Evolutionary conservation across 2,888 invertebrate species (phyloP).

Genomic region (Poecilus cupreus): DNA sequence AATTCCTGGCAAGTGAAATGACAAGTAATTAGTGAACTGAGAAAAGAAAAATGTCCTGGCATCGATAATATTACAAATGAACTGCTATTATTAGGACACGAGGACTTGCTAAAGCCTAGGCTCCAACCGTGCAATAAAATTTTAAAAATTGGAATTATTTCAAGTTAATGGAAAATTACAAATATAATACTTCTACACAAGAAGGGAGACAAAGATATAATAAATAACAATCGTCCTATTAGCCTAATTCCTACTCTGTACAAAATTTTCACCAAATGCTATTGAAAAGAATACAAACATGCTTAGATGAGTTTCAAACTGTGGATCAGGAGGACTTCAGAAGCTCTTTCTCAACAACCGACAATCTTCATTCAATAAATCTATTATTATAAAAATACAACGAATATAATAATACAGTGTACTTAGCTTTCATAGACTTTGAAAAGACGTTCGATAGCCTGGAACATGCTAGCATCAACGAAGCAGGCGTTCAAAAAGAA

Average conservation of each 20-base stretch:
- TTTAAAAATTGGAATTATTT: neutral
- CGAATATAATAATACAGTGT: constrained; percentile 40
- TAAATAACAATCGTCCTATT: no score
- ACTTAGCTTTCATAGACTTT: no score
- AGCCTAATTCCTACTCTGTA: neutral
- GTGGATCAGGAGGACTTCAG: constrained; percentile 31
- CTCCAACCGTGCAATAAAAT: no score
- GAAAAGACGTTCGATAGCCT: no score
- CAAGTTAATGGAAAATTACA: constrained; percentile 23
- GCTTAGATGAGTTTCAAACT: constrained; percentile 8
- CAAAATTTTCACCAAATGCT: constrained; percentile 36
- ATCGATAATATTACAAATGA: no score
- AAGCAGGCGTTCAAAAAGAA: no score
- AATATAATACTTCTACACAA: constrained; percentile 54
- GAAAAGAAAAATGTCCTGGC: no score
- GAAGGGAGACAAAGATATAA: constrained; percentile 7
- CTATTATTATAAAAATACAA: constrained; percentile 11
- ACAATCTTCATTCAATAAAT: constrained; percentile 14
- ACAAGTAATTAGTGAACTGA: no score
- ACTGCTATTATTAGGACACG: no score
- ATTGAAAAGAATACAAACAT: neutral
- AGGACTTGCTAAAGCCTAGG: no score
- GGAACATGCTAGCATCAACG: no score
- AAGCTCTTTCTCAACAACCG: neutral
- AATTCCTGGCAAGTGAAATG: no score